Conservation (phyloP, 2,113 vertebrate genomes). For the Bubo scandiacus region DNA sequence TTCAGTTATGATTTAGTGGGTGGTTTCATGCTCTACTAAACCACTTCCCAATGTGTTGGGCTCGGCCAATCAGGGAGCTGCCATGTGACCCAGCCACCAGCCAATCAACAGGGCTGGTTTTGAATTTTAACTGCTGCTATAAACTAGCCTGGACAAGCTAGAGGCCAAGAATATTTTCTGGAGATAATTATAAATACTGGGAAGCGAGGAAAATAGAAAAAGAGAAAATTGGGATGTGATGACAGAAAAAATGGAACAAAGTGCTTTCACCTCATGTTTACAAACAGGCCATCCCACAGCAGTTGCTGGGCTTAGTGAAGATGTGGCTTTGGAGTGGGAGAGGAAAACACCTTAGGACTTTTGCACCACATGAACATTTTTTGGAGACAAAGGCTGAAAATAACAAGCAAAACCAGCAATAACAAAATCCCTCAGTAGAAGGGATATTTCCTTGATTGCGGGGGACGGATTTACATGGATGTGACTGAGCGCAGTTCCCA, state of each 20-base stretch:
- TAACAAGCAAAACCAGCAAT: not conserved
- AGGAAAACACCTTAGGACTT: not conserved
- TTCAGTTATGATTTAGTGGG: fast-evolving
- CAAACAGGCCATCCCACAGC: not conserved
- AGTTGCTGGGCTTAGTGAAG: not conserved
- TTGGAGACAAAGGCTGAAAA: not conserved
- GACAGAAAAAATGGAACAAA: not conserved
- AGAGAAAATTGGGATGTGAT: not conserved
- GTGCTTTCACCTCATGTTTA: not conserved
- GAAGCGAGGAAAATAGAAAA: not conserved
- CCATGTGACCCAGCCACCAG: fast-evolving
- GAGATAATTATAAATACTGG: not conserved
- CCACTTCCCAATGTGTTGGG: fast-evolving
- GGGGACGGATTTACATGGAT: not conserved
- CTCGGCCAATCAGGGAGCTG: not conserved
- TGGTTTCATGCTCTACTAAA: fast-evolving
- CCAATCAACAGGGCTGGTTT: not conserved
- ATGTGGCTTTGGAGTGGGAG: not conserved
- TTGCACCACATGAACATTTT: not conserved
- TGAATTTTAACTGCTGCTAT: not conserved
- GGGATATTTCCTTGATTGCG: not conserved
- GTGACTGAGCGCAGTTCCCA: fast-evolving
- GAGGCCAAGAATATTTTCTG: not conserved
- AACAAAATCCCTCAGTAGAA: not conserved
- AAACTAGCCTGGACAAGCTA: not conserved